A percentile compares a stretch with the other conserved stretches of the same genome.
Conservation (phyloP, 2,113 vertebrate species). For the Rynchops niger region DNA sequence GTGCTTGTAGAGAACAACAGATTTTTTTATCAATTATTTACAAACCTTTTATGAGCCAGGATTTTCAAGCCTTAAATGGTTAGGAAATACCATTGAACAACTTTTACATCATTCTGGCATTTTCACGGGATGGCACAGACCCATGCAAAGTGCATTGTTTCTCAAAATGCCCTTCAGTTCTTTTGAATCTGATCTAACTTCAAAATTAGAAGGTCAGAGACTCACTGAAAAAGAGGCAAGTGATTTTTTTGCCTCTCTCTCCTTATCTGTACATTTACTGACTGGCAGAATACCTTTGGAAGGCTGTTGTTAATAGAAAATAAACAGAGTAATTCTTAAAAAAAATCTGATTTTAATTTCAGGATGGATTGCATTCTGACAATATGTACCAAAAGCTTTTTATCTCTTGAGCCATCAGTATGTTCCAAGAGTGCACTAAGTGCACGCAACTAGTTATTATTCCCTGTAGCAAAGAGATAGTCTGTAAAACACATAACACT, state of each 20-base stretch:
- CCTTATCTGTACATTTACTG: background rate
- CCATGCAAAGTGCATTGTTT: background rate
- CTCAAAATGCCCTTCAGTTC: background rate
- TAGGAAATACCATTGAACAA: conserved; percentile 28
- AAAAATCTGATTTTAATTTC: background rate
- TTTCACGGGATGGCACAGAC: background rate
- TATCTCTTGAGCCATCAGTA: background rate
- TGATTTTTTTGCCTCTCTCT: background rate
- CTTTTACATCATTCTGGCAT: conserved; percentile 2
- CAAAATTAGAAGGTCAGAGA: background rate
- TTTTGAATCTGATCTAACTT: background rate
- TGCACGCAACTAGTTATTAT: background rate
- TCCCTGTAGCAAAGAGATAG: background rate
- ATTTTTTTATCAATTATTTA: conserved; percentile 75
- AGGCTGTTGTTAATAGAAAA: background rate
- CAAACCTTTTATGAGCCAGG: conserved; percentile 47
- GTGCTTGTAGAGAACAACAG: conserved; percentile 37
- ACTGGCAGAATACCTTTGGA: background rate
- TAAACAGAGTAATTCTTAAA: background rate
- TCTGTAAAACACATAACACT: background rate
- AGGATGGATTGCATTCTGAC: background rate
- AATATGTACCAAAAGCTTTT: background rate
- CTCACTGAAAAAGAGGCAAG: background rate
- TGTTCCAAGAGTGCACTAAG: background rate
- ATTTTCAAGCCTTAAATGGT: conserved; percentile 53